phyloP scores from a whole-genome alignment of 2,797 vertebrate species.

The Enteromius thamalakanensis region DNA sequence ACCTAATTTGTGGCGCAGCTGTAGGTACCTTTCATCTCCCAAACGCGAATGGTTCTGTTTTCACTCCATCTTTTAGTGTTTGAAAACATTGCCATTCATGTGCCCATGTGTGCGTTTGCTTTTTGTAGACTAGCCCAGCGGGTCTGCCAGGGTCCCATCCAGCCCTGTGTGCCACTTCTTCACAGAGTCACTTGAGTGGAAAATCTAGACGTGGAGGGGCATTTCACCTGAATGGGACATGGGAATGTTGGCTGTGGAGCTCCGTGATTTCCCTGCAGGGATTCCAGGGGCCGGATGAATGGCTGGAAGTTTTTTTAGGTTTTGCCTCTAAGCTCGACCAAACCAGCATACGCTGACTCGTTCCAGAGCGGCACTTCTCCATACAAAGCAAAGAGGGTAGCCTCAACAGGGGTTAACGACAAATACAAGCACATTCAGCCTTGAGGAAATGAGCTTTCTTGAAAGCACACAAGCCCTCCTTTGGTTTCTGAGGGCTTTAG shows the following conservation, averaged over 20 bases:
- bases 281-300: constrained; percentile 51
- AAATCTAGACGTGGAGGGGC: constrained; percentile 60
- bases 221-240: constrained; percentile 63
- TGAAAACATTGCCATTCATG: constrained; percentile 61
- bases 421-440: constrained; percentile 25
- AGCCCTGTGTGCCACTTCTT: constrained; percentile 51
- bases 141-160: constrained; percentile 45
- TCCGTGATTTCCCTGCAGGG: constrained; percentile 43
- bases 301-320: constrained; percentile 45
- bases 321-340: constrained; percentile 37
- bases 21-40: constrained; percentile 53
- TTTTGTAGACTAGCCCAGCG: constrained; percentile 59
- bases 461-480: neutral
- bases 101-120: constrained; percentile 52
- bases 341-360: constrained; percentile 26
- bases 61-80: constrained; percentile 58
- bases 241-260: constrained; percentile 55
- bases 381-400: constrained; percentile 55
- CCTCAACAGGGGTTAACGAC: constrained; percentile 64
- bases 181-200: constrained; percentile 62
- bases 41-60: constrained; percentile 41
- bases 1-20: constrained; percentile 57
- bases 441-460: constrained; percentile 19
- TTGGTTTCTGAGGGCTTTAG: neutral
- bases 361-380: constrained; percentile 52